Percentiles rank a stretch among this genome's conserved stretches.
Evolutionary conservation across 2,888 invertebrate genomes (phyloP).

Genomic region (Spilosoma lubricipeda): DNA sequence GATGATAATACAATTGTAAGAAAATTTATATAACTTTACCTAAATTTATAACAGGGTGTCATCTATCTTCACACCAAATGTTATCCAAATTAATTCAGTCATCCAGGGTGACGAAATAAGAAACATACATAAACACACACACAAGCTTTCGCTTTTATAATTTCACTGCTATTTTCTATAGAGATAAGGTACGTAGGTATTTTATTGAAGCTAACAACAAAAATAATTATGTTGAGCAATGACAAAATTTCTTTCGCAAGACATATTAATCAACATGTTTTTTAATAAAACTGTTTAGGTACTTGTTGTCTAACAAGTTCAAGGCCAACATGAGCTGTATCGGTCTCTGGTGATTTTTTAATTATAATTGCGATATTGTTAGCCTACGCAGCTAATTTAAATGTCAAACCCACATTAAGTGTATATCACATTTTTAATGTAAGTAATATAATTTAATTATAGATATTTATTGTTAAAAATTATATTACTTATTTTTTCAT

Average conservation of each 20-base stretch:
- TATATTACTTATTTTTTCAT: too few species aligned
- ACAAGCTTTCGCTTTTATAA: too few species aligned
- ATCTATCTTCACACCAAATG: too few species aligned
- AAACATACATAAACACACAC: too few species aligned
- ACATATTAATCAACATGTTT: neutral
- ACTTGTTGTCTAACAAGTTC: neutral
- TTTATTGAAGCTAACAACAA: neutral
- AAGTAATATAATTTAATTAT: neutral
- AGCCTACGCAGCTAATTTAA: neutral
- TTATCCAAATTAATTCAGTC: too few species aligned
- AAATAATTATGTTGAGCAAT: neutral
- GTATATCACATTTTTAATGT: neutral
- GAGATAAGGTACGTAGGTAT: too few species aligned
- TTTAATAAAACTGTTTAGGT: neutral
- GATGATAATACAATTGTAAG: too few species aligned
- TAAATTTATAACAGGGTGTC: too few species aligned
- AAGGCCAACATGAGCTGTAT: neutral
- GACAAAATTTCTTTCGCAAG: neutral
- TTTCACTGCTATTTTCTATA: too few species aligned
- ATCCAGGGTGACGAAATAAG: too few species aligned
- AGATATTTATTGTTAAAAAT: too few species aligned
- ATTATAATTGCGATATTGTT: neutral
- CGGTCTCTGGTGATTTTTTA: neutral
- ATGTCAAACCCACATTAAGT: neutral
- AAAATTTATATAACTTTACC: too few species aligned